Conservation (phyloP, 2,113 vertebrate species). For the Cepphus grylle region DNA sequence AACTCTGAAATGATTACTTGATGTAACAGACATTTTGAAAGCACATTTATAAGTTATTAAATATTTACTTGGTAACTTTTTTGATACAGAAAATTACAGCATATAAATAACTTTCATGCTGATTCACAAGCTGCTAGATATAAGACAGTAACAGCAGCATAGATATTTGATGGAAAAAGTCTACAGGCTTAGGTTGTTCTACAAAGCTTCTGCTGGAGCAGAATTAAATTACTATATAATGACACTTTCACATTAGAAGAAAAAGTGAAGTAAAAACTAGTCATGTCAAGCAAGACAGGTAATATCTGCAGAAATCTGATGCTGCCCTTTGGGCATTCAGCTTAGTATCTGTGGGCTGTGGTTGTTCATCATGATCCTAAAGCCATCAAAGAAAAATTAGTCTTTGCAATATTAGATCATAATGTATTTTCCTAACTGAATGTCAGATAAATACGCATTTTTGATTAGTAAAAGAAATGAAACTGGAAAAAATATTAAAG, state of each 20-base stretch:
- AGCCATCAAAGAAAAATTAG: background rate
- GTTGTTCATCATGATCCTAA: background rate
- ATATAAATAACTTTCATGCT: background rate
- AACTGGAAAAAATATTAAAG: background rate
- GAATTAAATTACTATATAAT: background rate
- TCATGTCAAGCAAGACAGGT: background rate
- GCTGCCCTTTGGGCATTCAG: background rate
- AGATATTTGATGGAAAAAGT: background rate
- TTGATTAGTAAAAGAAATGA: background rate
- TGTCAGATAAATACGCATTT: background rate
- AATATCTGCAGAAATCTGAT: background rate
- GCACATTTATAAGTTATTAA: background rate
- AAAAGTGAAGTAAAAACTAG: background rate
- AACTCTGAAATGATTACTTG: background rate
- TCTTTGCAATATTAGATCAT: background rate
- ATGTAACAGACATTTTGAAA: background rate
- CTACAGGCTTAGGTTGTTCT: background rate
- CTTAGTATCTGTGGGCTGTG: background rate
- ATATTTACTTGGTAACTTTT: background rate
- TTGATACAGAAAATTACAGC: background rate
- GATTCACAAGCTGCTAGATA: background rate
- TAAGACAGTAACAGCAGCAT: background rate
- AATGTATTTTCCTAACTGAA: background rate
- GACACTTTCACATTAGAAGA: background rate
- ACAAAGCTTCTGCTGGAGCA: background rate